Percentiles rank a stretch among this genome's conserved stretches.
phyloP scores from a whole-genome alignment of 2,113 vertebrate species.

The Corythoichthys intestinalis region DNA sequence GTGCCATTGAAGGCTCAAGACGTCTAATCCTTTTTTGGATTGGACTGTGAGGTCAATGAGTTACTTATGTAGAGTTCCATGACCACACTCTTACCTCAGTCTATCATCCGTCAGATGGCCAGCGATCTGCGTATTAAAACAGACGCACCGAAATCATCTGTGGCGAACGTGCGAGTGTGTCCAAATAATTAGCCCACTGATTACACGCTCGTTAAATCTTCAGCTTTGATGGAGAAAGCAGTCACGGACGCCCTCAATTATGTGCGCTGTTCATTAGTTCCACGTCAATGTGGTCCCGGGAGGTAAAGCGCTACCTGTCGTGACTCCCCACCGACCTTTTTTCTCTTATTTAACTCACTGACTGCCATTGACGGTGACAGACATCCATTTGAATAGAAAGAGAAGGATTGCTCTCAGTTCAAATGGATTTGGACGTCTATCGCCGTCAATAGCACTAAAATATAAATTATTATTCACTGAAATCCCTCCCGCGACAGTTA shows the following conservation, averaged over 20 bases:
- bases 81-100: background rate
- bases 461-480: too few relatives aligned
- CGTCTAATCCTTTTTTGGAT: too few relatives aligned
- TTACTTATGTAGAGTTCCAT: too few relatives aligned
- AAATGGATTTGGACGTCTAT: too few relatives aligned
- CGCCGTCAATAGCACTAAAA: too few relatives aligned
- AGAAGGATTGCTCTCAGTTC: background rate
- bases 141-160: background rate
- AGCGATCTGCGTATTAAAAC: background rate
- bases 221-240: constrained; percentile 1
- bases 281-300: background rate
- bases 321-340: background rate
- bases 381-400: background rate
- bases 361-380: too few relatives aligned
- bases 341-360: background rate
- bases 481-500: too few relatives aligned
- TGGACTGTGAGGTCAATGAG: too few relatives aligned
- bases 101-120: background rate
- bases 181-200: background rate
- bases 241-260: background rate
- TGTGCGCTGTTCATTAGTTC: background rate
- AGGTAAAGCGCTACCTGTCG: background rate
- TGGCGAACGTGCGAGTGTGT: background rate
- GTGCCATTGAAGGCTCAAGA: too few relatives aligned
- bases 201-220: background rate